These are phyloP conservation scores for Acholoe squamosa DNA, from an alignment of 2,888 invertebrate genomes.

Conservation along the genomic window DNA sequence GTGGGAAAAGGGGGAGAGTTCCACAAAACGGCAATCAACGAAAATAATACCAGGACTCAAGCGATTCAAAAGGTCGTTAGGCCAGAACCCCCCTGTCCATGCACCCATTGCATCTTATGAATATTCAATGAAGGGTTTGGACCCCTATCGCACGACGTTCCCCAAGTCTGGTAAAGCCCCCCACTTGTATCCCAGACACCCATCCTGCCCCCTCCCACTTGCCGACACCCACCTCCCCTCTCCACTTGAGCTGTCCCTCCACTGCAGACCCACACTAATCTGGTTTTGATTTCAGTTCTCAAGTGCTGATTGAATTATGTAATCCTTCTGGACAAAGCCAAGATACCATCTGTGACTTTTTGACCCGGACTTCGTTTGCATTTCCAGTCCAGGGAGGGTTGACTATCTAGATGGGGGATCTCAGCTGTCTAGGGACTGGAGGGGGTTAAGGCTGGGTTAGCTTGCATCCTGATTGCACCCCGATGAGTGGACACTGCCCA, in stretches of 20 bases:
- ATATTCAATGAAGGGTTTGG: slow-evolving; percentile 53
- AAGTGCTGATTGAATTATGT: slow-evolving; percentile 56
- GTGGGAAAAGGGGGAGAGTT: not conserved
- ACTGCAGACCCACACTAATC: not conserved
- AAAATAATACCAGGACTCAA: slow-evolving; percentile 57
- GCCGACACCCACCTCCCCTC: not conserved
- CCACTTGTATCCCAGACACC: slow-evolving; percentile 12
- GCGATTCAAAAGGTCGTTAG: slow-evolving; percentile 56
- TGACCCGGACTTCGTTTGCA: slow-evolving; percentile 56
- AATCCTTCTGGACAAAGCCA: slow-evolving; percentile 50
- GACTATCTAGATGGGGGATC: not conserved
- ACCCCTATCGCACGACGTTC: not conserved
- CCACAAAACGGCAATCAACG: slow-evolving; percentile 37
- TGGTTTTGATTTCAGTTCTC: slow-evolving; percentile 34
- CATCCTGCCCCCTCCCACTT: not conserved
- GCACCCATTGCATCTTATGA: slow-evolving; percentile 14
- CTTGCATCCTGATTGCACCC: not conserved
- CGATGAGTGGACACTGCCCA: slow-evolving; percentile 30
- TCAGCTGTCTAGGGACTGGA: not conserved
- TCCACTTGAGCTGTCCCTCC: not conserved
- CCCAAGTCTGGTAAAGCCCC: slow-evolving; percentile 29
- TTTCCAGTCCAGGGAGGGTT: not conserved
- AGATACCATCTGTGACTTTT: slow-evolving; percentile 61
- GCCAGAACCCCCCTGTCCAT: not conserved
- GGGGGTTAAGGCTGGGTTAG: not conserved